Conservation (phyloP, 1,140 invertebrate genomes). For the Phenacoccus solenopsis region DNA sequence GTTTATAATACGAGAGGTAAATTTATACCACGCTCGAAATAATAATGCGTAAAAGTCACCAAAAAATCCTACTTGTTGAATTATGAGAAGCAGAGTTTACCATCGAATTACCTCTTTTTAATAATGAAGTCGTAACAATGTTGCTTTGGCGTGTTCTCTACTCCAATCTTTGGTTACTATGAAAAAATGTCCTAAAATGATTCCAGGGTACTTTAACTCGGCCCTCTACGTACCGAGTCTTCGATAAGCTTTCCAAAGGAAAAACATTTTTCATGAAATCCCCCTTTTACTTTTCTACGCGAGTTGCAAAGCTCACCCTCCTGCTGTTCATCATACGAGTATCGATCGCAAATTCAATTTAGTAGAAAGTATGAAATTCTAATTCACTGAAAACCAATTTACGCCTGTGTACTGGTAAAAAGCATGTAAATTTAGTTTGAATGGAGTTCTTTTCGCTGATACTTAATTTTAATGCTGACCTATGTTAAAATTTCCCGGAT, state of each 20-base stretch:
- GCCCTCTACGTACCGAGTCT: too few species aligned
- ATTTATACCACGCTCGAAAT: neutral
- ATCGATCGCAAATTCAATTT: too few species aligned
- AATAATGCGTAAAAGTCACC: neutral
- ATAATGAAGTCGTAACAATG: neutral
- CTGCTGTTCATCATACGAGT: too few species aligned
- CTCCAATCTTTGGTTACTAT: too few species aligned
- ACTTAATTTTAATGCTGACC: slow-evolving; percentile 1
- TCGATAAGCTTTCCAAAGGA: too few species aligned
- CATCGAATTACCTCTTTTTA: neutral
- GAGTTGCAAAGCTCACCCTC: too few species aligned
- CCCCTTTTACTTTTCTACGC: too few species aligned
- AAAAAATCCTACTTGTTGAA: slow-evolving; percentile 2
- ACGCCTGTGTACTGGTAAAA: neutral
- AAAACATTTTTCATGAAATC: too few species aligned
- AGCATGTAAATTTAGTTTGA: neutral
- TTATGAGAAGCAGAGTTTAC: neutral
- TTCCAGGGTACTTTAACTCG: too few species aligned
- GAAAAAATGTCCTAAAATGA: too few species aligned
- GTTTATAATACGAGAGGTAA: neutral
- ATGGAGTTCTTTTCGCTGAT: neutral
- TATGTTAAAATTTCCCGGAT: neutral
- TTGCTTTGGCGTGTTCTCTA: too few species aligned
- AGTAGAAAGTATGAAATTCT: neutral
- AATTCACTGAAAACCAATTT: neutral